phyloP scores from a whole-genome alignment of 2,797 vertebrate species.

The Cynopterus sphinx region DNA sequence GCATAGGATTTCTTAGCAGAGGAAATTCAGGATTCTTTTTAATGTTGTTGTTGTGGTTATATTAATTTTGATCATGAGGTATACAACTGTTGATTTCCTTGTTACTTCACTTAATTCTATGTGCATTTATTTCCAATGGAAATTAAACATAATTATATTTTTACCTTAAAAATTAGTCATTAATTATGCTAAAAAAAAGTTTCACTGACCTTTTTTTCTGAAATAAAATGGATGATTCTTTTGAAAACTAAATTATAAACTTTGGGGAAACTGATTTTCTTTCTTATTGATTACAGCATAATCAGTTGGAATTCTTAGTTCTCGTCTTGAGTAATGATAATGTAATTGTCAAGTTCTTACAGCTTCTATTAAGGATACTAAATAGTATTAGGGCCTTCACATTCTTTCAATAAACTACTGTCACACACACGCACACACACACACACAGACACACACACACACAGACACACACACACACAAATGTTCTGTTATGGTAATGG shows the following conservation, averaged over 20 bases:
- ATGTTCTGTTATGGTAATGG: not conserved
- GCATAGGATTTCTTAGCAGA: not conserved
- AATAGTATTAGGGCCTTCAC: not conserved
- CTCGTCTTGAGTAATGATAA: constrained; percentile 3
- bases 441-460: not conserved
- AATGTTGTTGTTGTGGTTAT: not conserved
- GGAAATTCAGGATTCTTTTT: not conserved
- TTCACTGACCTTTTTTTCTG: not conserved
- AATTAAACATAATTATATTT: constrained; percentile 19
- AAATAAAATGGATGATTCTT: not conserved
- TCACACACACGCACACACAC: accelerated
- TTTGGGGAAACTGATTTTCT: constrained; percentile 1
- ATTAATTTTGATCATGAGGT: not conserved
- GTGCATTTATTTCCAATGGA: not conserved
- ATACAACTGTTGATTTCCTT: not conserved
- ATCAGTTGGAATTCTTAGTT: not conserved
- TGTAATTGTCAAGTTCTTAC: not conserved
- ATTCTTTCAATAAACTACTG: constrained; percentile 26
- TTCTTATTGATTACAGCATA: not conserved
- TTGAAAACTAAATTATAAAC: constrained; percentile 37
- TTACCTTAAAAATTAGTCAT: not conserved
- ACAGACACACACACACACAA: no score
- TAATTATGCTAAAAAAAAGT: not conserved
- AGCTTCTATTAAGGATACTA: not conserved
- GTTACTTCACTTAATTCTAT: not conserved